Evolutionary conservation across 2,797 vertebrate species (phyloP).

Genomic region (Hyperoplus lanceolatus): DNA sequence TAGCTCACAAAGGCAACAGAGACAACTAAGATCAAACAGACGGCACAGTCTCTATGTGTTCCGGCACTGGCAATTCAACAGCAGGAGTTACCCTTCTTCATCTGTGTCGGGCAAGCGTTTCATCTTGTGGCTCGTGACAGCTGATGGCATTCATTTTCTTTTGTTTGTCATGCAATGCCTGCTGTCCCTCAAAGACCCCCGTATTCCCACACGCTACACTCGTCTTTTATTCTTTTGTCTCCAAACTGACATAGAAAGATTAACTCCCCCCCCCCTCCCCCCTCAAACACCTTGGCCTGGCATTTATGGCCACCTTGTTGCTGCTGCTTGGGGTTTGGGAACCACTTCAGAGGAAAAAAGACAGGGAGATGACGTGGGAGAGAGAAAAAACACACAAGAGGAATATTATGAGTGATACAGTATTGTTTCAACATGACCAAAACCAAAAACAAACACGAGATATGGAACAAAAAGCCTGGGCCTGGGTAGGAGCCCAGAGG

Average conservation of each 20-base stretch:
- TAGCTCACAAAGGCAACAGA: conserved; percentile 41
- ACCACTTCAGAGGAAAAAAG: conserved; percentile 66
- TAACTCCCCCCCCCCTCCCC: conserved; percentile 46
- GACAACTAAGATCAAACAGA: conserved; percentile 60
- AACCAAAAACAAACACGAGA: conserved; percentile 78
- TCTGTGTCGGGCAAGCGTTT: conserved; percentile 61
- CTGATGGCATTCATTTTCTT: conserved; percentile 58
- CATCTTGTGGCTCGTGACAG: conserved; percentile 72
- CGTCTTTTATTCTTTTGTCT: conserved; percentile 64
- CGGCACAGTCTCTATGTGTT: conserved; percentile 55
- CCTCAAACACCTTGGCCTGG: conserved; percentile 44
- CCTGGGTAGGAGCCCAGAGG: conserved; percentile 58
- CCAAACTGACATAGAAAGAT: conserved; percentile 55
- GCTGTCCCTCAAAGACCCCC: conserved; percentile 44
- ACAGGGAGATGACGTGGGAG: conserved; percentile 67
- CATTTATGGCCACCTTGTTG: conserved; percentile 56
- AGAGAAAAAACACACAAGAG: conserved; percentile 69
- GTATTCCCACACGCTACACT: conserved; percentile 61
- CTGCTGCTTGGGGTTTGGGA: conserved; percentile 57
- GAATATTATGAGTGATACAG: conserved; percentile 71
- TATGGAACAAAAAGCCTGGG: conserved; percentile 66
- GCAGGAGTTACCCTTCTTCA: conserved; percentile 41
- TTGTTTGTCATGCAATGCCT: conserved; percentile 68
- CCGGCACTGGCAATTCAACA: conserved; percentile 36
- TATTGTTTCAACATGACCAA: conserved; percentile 65